Evolutionary conservation across 1,140 invertebrate species (phyloP), one percentile per base, ranked within the genome.

Genomic region (Euborellia annulipes): DNA sequence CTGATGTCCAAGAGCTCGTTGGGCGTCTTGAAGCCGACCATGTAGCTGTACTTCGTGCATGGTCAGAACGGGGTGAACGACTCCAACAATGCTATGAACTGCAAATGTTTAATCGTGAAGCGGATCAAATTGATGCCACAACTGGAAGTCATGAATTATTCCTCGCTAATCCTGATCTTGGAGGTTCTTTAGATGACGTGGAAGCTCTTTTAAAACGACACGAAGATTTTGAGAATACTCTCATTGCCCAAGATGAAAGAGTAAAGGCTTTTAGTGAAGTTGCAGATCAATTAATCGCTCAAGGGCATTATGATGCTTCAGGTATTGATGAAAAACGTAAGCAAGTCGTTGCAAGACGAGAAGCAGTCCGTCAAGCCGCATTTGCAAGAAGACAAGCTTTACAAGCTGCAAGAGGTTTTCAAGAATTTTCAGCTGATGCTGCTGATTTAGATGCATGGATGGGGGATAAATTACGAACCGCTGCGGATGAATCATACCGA

Each of bases 71-170:
- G 58, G 78, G 87, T 19, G 74, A 78, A 41, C 84, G 82, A 73
- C 64, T 93, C 22, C 71, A 80, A 49, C 87, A 94, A 58, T 82
- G 84, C 50, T 66, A 89, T 14, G 85, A 93, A 54, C 65, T 94
- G 41, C 85, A 89, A 64, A 73, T 84, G 47, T 95, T 97, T 64
- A 95, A 93, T 61, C 76, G 87, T 43, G 94, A 98, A 66, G 93
- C 92, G 0, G 92, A 98, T 63, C 87, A 94, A 59, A 92, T 98
- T 48, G 93, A 98, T 66, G 89, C 92, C 0, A 82, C 87, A 3
- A 93, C 86, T 30, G 87, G 87, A 42, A 85, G 86, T 32, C 92
- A 98, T 60, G 83, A 93, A 60, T 83, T 88, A 0, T 95, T 92
- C 64, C 67, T 98, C 9, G 90, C 95, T 52, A 88, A 85, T 63